Base-by-base conservation (phyloP, 1,140 invertebrate genomes). In the Apis florea region DNA sequence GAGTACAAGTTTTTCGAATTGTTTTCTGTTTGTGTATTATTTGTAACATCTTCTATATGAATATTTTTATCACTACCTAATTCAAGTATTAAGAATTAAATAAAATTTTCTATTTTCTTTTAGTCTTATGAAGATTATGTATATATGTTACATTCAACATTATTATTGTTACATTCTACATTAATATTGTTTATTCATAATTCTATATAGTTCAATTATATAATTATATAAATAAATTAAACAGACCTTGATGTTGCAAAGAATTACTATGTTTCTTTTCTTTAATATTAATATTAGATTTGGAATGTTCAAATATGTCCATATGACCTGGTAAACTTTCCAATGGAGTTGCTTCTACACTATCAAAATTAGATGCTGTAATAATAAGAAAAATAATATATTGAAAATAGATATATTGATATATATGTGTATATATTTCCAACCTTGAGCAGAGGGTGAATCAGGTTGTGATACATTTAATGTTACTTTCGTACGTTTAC, bases 321-420 rank as follows among this genome's bases (percentile, higher is more conserved):
- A 75, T 72, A 83, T 93, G 83, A 24, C 93, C 92, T 51, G 93
- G 93, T 79, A 94, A 85, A 82, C 89, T 93, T 87, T 93, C 90
- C 26, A 92, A 82, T 17, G 88, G 90, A 19, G 92, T 93, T 67
- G 92, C 89, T 81, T 93, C 93, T 21, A 89, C 64, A 17, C 80
- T 90, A 75, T 90, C 83, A 31, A 77, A 84, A 73, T 64, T 67
- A 24, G 68, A 83, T 89, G 21, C 31, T 78, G 40, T n/a, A 63
- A 56, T 2, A 13, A 40, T 8, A n/a, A 8, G 2, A 47, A 13
- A 56, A 56, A 40, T 40, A 40, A 6, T 19, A 56, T 51, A 13
- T 26, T 17, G 31, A 21, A 61, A n/a, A 19, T 31, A 15, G 24
- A 31, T 13, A 72, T 63, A 61, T 78, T 11, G 73, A 67, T 4